Evolutionary conservation across 2,113 vertebrate genomes (phyloP).

Genomic region (Mesembrinibis cayennensis): DNA sequence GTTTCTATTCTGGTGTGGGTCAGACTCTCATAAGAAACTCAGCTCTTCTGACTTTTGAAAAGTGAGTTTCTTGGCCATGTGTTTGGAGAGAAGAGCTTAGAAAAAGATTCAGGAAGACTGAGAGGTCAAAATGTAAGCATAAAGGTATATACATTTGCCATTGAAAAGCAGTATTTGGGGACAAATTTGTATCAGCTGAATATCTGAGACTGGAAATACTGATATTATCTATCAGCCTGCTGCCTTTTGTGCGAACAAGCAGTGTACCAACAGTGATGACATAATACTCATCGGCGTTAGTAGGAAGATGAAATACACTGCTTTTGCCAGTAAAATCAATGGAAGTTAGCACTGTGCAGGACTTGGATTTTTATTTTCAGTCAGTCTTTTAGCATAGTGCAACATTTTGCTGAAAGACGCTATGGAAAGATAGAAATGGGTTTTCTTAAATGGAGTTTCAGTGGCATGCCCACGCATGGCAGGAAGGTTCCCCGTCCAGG

Average conservation of each 20-base stretch:
- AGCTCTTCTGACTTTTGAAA: neutral
- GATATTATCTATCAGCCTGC: neutral
- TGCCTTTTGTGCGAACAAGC: neutral
- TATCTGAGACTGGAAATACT: neutral
- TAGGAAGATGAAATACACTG: fast-evolving
- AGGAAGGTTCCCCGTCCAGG: neutral
- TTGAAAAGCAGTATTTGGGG: neutral
- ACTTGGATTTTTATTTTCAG: neutral
- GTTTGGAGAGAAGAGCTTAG: neutral
- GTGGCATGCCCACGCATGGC: fast-evolving
- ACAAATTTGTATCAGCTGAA: neutral
- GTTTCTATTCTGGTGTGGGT: fast-evolving
- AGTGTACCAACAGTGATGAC: neutral
- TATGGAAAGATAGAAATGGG: neutral
- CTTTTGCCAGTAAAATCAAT: neutral
- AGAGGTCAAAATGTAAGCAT: neutral
- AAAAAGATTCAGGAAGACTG: neutral
- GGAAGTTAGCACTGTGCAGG: neutral
- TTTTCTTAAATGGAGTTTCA: neutral
- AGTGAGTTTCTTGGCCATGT: neutral
- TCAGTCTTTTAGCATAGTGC: neutral
- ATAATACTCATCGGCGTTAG: neutral
- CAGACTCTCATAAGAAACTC: neutral
- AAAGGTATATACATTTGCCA: neutral
- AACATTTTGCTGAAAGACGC: neutral